Evolutionary conservation across 2,888 invertebrate genomes (phyloP).

Genomic region (Abscondita cerata): DNA sequence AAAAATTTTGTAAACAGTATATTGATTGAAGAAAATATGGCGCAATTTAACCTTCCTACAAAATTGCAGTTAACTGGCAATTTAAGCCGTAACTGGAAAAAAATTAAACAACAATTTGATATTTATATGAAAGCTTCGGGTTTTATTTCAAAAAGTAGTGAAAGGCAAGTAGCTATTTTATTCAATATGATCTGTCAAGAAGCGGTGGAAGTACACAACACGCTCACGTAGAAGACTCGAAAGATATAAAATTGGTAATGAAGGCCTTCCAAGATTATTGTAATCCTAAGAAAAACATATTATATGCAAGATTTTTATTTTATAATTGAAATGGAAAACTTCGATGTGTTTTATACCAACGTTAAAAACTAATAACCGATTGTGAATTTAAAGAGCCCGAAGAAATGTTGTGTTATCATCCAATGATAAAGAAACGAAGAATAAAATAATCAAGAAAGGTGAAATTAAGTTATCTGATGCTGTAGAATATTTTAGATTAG

Average conservation of each 20-base stretch:
- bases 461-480: not conserved
- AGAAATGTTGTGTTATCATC: conserved; percentile 14
- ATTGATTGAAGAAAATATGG: no score
- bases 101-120: conserved; percentile 1
- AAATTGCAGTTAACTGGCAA: not conserved
- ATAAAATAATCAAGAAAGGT: conserved; percentile 14
- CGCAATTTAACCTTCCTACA: conserved; percentile 6
- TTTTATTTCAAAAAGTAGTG: not conserved
- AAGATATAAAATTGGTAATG: conserved; percentile 10
- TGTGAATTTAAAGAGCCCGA: conserved; percentile 16
- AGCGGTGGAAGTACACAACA: conserved; percentile 6
- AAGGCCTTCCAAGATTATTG: conserved; percentile 13
- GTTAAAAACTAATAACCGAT: conserved; percentile 1
- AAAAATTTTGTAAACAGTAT: no score
- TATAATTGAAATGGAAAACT: conserved; percentile 8
- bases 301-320: conserved; percentile 16
- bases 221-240: conserved; percentile 4
- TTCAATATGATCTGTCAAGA: conserved; percentile 2
- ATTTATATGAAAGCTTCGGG: not conserved
- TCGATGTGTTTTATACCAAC: conserved; percentile 1
- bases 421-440: conserved; percentile 10
- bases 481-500: conserved; percentile 7
- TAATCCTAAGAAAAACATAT: conserved; percentile 17
- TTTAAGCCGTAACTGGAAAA: not conserved
- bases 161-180: conserved; percentile 8